Percentiles rank a stretch among this genome's conserved stretches.
These are phyloP conservation scores for Aldrovandia affinis DNA, from an alignment of 2,797 vertebrate genomes.

Conservation along the genomic window DNA sequence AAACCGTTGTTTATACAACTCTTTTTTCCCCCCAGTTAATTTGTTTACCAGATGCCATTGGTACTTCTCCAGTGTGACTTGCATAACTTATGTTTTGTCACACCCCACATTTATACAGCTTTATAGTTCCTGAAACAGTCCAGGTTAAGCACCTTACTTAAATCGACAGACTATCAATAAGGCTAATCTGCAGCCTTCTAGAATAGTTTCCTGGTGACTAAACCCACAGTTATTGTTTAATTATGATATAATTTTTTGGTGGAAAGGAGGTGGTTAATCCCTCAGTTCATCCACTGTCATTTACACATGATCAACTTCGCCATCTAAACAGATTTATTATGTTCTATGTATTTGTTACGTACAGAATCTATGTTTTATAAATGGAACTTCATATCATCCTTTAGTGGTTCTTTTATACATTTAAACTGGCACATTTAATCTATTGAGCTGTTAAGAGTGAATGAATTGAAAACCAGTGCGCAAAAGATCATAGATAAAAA, in stretches of 20 bases:
- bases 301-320: neutral
- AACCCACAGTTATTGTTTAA: neutral
- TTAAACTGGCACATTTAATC: no score
- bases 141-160: neutral
- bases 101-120: neutral
- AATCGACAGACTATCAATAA: neutral
- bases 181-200: neutral
- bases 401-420: no score
- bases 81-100: neutral
- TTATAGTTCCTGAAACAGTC: neutral
- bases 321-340: no score
- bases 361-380: no score
- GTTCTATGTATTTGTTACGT: no score
- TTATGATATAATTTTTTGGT: neutral
- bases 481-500: no score
- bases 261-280: neutral
- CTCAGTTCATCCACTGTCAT: neutral
- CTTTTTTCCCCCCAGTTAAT: constrained; percentile 34
- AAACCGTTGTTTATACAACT: constrained; percentile 38
- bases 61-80: neutral
- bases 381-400: no score
- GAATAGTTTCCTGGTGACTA: neutral
- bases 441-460: no score
- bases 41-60: constrained; percentile 22
- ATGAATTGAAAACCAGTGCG: no score